Percentiles rank a stretch among this genome's conserved stretches.
Conservation (phyloP, 2,797 vertebrate species). For the Craterocephalus amniculus region DNA sequence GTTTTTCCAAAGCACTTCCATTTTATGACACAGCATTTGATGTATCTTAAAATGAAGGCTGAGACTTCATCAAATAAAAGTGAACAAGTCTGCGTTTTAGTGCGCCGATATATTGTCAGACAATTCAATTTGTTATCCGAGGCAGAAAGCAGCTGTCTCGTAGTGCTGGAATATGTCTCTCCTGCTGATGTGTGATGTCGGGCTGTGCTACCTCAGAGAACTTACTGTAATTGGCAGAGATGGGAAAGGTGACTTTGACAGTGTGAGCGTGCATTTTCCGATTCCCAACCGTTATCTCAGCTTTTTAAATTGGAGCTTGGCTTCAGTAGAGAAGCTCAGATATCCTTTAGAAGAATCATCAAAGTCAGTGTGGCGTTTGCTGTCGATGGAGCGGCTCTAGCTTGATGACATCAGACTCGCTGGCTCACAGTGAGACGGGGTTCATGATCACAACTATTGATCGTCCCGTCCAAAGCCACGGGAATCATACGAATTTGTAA, state of each 20-base stretch:
- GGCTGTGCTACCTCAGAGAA: constrained; percentile 58
- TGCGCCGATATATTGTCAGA: constrained; percentile 48
- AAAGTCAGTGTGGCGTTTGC: constrained; percentile 41
- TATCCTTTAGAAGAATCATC: constrained; percentile 43
- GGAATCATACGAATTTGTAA: constrained; percentile 60
- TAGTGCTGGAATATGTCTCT: constrained; percentile 49
- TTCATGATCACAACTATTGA: constrained; percentile 60
- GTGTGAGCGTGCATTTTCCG: constrained; percentile 48
- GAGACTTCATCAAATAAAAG: constrained; percentile 46
- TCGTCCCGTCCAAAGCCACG: constrained; percentile 38
- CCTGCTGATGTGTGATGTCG: constrained; percentile 57
- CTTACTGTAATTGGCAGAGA: constrained; percentile 62
- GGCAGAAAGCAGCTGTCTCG: constrained; percentile 57
- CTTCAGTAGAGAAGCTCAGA: constrained; percentile 42
- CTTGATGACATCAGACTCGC: constrained; percentile 58
- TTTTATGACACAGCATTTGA: constrained; percentile 31
- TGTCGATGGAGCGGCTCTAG: constrained; percentile 26
- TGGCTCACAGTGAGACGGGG: constrained; percentile 28
- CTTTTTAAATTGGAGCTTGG: constrained; percentile 48
- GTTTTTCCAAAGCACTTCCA: constrained; percentile 29
- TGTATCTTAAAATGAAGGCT: constrained; percentile 34
- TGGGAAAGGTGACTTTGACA: constrained; percentile 70
- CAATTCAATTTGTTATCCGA: constrained; percentile 52
- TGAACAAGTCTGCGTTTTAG: constrained; percentile 53
- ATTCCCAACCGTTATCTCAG: constrained; percentile 53